These are phyloP conservation scores for Chrysemys picta DNA, from an alignment of 2,113 vertebrate species.

Conservation along the genomic window DNA sequence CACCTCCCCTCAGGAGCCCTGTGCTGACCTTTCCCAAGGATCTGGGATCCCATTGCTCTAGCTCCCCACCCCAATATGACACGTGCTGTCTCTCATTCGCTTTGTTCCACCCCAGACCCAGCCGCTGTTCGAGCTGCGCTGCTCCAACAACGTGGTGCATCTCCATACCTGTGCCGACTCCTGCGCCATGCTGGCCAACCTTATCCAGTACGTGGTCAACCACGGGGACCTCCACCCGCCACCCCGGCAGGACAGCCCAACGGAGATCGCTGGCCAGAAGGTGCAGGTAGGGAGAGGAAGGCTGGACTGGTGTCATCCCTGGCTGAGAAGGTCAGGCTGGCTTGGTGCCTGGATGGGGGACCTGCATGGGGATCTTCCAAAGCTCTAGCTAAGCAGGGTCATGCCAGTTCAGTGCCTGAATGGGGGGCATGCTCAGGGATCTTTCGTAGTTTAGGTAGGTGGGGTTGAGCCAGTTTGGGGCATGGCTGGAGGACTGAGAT, in stretches of 20 bases:
- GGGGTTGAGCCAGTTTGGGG: neutral
- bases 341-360: neutral
- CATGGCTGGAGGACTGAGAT: neutral
- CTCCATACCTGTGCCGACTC: constrained; percentile 92
- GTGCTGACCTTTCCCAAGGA: neutral
- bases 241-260: constrained; percentile 85
- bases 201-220: constrained; percentile 89
- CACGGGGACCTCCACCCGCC: constrained; percentile 90
- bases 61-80: neutral
- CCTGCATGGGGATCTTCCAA: neutral
- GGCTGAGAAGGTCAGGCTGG: neutral
- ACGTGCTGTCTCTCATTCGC: accelerated
- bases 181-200: constrained; percentile 87
- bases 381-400: neutral
- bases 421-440: too few relatives aligned
- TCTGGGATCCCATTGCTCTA: accelerated
- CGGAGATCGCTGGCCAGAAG: constrained; percentile 92
- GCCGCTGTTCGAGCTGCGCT: constrained; percentile 92
- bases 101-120: constrained; percentile 76
- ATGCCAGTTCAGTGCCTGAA: neutral
- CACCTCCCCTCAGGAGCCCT: neutral
- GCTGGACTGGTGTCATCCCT: neutral
- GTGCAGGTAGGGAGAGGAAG: constrained; percentile 79
- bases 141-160: constrained; percentile 92
- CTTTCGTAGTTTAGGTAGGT: neutral